Conservation (phyloP, 64 coral and sea anemone genomes). For the Porites australiensis region DNA sequence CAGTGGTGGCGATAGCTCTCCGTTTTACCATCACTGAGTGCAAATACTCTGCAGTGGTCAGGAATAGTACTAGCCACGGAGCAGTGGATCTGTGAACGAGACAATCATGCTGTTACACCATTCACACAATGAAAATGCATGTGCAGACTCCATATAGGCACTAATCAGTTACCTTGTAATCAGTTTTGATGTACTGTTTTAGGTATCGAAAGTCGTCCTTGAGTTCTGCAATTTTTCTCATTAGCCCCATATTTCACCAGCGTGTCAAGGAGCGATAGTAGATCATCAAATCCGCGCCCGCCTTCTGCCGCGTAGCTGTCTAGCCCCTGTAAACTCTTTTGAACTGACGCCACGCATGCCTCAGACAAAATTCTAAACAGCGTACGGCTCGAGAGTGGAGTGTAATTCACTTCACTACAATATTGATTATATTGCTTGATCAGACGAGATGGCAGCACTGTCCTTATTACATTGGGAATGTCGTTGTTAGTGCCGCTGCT, state of each 20-base stretch:
- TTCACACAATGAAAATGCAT: not conserved
- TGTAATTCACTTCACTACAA: slow-evolving; percentile 1
- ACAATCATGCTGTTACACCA: slow-evolving; percentile 15
- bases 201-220: too few relatives aligned
- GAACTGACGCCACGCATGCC: slow-evolving; percentile 1
- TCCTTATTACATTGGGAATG: slow-evolving; percentile 41
- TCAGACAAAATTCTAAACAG: slow-evolving; percentile 12
- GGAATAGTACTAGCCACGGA: too few relatives aligned
- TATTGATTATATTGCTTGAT: slow-evolving; percentile 36
- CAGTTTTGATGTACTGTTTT: too few relatives aligned
- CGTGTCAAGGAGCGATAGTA: slow-evolving; percentile 14
- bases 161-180: too few relatives aligned
- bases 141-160: too few relatives aligned
- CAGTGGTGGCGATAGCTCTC: not conserved
- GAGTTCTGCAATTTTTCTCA: not conserved
- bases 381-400: not conserved
- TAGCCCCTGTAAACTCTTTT: too few relatives aligned
- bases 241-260: not conserved
- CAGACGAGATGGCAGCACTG: slow-evolving; percentile 15
- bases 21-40: too few relatives aligned
- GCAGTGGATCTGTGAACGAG: slow-evolving; percentile 16
- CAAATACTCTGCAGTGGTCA: too few relatives aligned
- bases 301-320: too few relatives aligned
- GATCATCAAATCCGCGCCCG: too few relatives aligned
- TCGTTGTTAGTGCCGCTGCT: slow-evolving; percentile 5